Evolutionary conservation across 2,888 invertebrate genomes (phyloP).

Genomic region (Hirtodrosophila alboralis): DNA sequence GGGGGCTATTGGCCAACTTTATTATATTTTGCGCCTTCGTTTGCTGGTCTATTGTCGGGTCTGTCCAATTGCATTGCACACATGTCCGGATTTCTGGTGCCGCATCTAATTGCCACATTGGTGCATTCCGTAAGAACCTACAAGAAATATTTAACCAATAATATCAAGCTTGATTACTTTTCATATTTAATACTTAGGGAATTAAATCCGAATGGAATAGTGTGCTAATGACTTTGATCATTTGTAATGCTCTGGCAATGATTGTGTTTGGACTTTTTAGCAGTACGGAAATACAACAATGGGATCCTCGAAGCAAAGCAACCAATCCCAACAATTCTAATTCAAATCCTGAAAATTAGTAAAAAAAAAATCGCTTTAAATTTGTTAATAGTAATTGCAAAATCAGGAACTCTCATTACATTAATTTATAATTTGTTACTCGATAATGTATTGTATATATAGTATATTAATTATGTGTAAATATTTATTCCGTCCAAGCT

Average conservation of each 20-base stretch:
- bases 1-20: slow-evolving; percentile 84
- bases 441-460: slow-evolving; percentile 14
- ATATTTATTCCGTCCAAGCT: slow-evolving; percentile 1
- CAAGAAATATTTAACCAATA: neutral
- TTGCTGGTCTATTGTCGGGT: slow-evolving; percentile 84
- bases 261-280: slow-evolving; percentile 83
- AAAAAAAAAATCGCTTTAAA: neutral
- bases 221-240: slow-evolving; percentile 82
- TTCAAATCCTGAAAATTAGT: slow-evolving; percentile 3
- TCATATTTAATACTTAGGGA: slow-evolving; percentile 73
- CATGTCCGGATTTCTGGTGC: slow-evolving; percentile 83
- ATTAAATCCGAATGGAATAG: slow-evolving; percentile 83
- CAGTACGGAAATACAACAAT: slow-evolving; percentile 82
- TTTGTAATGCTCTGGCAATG: slow-evolving; percentile 80
- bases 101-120: slow-evolving; percentile 81
- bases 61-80: slow-evolving; percentile 84
- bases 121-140: slow-evolving; percentile 77
- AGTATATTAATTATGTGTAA: neutral
- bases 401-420: neutral
- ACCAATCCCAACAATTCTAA: neutral
- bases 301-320: slow-evolving; percentile 75
- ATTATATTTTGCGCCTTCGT: slow-evolving; percentile 84
- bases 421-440: neutral
- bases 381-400: neutral
- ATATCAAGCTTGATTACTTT: neutral